Conservation (phyloP, 2,113 vertebrate species). For the pig (Sus scrofa) region DNA sequence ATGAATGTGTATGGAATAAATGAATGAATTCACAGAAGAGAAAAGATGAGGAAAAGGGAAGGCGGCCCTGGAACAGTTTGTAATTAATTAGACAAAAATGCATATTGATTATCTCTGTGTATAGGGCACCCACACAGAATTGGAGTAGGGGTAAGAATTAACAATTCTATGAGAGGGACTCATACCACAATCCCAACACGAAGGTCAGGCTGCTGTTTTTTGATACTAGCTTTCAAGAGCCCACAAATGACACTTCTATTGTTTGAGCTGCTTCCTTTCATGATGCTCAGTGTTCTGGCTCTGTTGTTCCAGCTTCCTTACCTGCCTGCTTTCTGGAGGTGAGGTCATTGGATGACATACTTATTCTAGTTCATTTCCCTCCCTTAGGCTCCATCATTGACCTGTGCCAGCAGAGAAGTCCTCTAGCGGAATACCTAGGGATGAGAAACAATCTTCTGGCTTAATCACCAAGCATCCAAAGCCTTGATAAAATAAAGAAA, state of each 20-base stretch:
- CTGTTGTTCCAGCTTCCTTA: not conserved
- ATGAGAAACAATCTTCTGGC: not conserved
- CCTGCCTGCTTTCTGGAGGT: not conserved
- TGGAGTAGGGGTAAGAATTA: not conserved
- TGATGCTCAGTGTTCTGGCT: not conserved
- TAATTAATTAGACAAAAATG: not conserved
- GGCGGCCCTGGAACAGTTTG: not conserved
- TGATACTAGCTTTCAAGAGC: not conserved
- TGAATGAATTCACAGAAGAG: slow-evolving; percentile 28
- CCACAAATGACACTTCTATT: not conserved
- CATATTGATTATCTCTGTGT: not conserved
- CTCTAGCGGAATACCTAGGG: not conserved
- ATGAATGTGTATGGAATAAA: not conserved
- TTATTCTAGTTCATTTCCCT: slow-evolving; percentile 7
- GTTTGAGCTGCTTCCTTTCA: not conserved
- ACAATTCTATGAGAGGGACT: not conserved
- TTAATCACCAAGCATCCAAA: not conserved
- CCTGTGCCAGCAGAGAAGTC: not conserved
- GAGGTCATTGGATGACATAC: slow-evolving; percentile 24
- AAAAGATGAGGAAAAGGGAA: not conserved
- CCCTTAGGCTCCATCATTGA: not conserved
- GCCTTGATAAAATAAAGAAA: not conserved
- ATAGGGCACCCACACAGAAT: not conserved
- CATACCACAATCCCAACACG: not conserved
- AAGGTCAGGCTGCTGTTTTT: not conserved